Base-by-base conservation (phyloP, 1,140 invertebrate genomes). In the Dolichoris vasculosae region DNA sequence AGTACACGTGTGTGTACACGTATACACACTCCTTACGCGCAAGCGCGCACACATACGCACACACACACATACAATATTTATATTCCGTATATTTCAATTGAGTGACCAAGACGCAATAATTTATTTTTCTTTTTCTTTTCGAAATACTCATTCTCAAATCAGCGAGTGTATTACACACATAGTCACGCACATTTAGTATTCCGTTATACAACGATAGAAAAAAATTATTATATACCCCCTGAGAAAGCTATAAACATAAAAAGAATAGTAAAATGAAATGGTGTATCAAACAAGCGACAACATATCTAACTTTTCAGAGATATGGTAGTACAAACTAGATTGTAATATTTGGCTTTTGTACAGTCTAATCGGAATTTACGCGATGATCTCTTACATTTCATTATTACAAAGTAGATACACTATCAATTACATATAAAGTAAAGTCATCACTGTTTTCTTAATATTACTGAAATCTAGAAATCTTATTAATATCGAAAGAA, bases 321-420 rank as follows among this genome's bases (percentile, higher is more conserved):
- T 73, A 73, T 26, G 17, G 69, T 73, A n/a, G 48, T 38, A 77
- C 43, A 71, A 59, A 86, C 85, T 86, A 86, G 85, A 86, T 75
- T 71, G 78, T 83, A 86, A 82, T 86, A 86, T 86, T 86, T 86
- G 85, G 85, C 85, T 86, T 86, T 67, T 86, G 32, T 59, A 59
- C 84, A 76, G 84, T 81, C 71, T 46, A 59, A 75, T 73, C 48
- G 43, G 48, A 64, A 64, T 40, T 35, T 15, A 20, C 76, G 48
- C 1, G 7, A 26, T 26, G 46, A 32, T 38, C 40, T 63, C 43
- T 38, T 69, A 40, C 17, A 17, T 43, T 76, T 59, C 38, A 43
- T 32, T 76, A 1, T 76, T 11, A 32, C 13, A 17, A 76, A 46
- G 51, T 26, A 32, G 11, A 73, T 73, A 43, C 38, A n/a, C 69